phyloP scores from a whole-genome alignment of 2,113 vertebrate genomes.

The Eulacestoma nigropectus region DNA sequence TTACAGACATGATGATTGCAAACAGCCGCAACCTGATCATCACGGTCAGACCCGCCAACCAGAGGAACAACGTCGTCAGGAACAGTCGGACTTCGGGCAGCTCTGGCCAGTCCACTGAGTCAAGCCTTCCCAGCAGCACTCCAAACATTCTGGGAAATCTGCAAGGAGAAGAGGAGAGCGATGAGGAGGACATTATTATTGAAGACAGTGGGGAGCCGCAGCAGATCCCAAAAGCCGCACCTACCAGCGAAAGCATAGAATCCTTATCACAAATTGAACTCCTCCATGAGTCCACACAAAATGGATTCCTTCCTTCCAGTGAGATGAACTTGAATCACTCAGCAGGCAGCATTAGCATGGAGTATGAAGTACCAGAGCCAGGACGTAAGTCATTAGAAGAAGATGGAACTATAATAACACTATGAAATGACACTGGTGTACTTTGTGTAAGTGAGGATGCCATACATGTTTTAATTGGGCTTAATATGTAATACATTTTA shows the following conservation, averaged over 20 bases:
- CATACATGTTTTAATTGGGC: neutral
- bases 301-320: conserved; percentile 77
- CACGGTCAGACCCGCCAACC: conserved; percentile 94
- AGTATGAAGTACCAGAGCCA: conserved; percentile 60
- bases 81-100: conserved; percentile 87
- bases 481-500: neutral
- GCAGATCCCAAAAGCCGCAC: conserved; percentile 69
- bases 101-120: conserved; percentile 91
- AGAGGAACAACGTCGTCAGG: conserved; percentile 92
- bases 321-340: conserved; percentile 65
- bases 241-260: conserved; percentile 72
- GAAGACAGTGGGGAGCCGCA: conserved; percentile 76
- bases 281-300: conserved; percentile 77
- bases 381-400: conserved; percentile 82
- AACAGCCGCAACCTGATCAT: conserved; percentile 98
- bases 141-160: conserved; percentile 79
- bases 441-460: neutral
- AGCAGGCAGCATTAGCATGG: conserved; percentile 46
- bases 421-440: conserved; percentile 69
- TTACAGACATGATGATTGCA: conserved; percentile 99
- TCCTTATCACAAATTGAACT: conserved; percentile 81
- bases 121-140: conserved; percentile 75
- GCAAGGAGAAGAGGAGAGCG: conserved; percentile 86
- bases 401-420: conserved; percentile 94
- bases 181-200: conserved; percentile 90